Evolutionary conservation across 2,113 vertebrate genomes (phyloP), one percentile per base, ranked within the genome.

Genomic region (Cochlearius cochlearius): DNA sequence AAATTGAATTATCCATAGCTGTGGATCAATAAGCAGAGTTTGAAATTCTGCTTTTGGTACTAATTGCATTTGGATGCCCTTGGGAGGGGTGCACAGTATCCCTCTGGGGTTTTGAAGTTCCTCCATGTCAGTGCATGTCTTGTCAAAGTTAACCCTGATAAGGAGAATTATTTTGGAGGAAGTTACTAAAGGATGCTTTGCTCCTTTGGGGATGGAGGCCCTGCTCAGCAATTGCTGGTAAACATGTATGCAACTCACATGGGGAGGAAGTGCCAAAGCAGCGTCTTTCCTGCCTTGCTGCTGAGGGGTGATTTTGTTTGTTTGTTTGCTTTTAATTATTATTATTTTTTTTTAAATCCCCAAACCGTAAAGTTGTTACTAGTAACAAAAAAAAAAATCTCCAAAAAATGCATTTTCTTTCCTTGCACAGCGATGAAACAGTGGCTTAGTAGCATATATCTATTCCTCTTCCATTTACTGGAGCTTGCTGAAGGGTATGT

Each of bases 161-260:
- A 56, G 45, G 69, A 62, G 27, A 78, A 47, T 53, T 55, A 29
- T 27, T 93, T 63, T 68, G 43, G 29, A 80, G 32, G 21, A 79
- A 75, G 32, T 50, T 67, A 36, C 10, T 91, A 23, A n/a, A 36
- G 55, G 56, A 36, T 14, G 26, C 7, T 77, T 88, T 71, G 11
- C 60, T 59, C 26, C 45, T 73, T 43, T 47, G 45, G 15, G 71
- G 15, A 26, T 41, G 11, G 26, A 86, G 41, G 25, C 25, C 41
- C 16, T 60, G 14, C n/a, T 88, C 2, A 9, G 14, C 49, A 41
- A 29, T 39, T 88, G 22, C 59, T 93, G 26, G 18, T 60, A 50
- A 72, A 59, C 0, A 2, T 26, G 2, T 29, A 6, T 56, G 11
- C 17, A n/a, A 7, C 38, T 91, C 25, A 7, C 2, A 0, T 50